phyloP scores from a whole-genome alignment of 1,140 invertebrate genomes.

The Bombus pyrosoma region DNA sequence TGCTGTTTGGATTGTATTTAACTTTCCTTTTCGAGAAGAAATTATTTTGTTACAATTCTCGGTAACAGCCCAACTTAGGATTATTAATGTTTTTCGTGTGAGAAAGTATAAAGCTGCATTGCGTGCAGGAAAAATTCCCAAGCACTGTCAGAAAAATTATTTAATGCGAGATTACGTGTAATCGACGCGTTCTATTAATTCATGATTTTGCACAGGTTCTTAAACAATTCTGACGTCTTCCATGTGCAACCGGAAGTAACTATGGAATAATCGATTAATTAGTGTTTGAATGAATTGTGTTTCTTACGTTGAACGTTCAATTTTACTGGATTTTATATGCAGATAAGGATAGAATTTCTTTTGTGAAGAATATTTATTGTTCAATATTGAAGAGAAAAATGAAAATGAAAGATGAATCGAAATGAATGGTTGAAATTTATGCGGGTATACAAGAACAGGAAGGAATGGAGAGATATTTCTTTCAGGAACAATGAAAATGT shows the following conservation, averaged over 20 bases:
- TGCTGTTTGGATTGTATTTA: no score
- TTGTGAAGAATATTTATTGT: background rate
- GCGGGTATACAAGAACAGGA: background rate
- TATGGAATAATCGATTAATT: background rate
- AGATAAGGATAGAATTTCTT: background rate
- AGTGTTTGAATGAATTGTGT: background rate
- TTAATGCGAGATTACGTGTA: background rate
- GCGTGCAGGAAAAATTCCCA: background rate
- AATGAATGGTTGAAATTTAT: background rate
- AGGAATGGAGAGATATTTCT: background rate
- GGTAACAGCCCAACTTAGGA: background rate
- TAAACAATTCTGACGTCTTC: background rate
- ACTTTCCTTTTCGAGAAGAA: no score
- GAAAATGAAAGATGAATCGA: background rate
- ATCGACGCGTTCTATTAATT: background rate
- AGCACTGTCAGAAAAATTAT: background rate
- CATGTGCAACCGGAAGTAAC: background rate
- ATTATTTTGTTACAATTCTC: background rate
- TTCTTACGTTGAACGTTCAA: background rate
- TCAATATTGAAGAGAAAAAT: background rate
- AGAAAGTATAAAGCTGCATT: background rate
- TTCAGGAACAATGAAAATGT: background rate
- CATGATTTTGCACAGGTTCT: background rate
- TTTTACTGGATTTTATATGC: background rate
- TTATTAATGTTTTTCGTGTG: background rate